phyloP scores from a whole-genome alignment of 1,140 invertebrate genomes.

The Lasioglossum albipes region DNA sequence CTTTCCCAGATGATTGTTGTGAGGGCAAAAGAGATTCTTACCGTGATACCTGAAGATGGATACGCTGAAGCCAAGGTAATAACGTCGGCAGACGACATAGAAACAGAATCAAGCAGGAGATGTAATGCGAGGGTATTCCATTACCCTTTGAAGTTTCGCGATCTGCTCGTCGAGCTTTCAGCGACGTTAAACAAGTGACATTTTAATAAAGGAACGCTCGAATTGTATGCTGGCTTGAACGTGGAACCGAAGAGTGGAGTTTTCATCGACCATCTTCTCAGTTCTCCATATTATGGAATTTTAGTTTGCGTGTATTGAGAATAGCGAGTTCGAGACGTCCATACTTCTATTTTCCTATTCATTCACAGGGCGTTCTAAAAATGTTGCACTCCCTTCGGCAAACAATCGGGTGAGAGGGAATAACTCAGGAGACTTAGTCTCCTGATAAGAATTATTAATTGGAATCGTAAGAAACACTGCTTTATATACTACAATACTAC shows the following conservation, averaged over 20 bases:
- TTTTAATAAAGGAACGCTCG: neutral
- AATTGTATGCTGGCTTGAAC: neutral
- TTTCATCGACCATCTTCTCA: no score
- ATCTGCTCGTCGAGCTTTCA: neutral
- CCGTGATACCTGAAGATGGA: slow-evolving; percentile 17
- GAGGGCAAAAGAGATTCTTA: slow-evolving; percentile 15
- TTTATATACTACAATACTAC: no score
- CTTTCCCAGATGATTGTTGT: neutral
- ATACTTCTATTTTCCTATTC: no score
- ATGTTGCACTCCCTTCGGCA: no score
- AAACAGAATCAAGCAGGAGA: neutral
- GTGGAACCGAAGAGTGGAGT: neutral
- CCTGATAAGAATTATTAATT: no score
- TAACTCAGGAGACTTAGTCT: no score
- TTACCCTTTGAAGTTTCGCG: neutral
- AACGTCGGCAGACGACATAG: neutral
- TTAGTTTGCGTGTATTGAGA: no score
- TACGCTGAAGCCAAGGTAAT: slow-evolving; percentile 3
- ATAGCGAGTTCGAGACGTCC: no score
- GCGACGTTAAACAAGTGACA: neutral
- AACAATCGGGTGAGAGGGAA: no score
- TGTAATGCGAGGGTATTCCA: slow-evolving; percentile 3
- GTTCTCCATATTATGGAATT: no score
- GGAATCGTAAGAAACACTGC: no score
- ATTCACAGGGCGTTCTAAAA: no score